Base-by-base conservation (phyloP, 2,797 vertebrate species). In the Argya squamiceps region DNA sequence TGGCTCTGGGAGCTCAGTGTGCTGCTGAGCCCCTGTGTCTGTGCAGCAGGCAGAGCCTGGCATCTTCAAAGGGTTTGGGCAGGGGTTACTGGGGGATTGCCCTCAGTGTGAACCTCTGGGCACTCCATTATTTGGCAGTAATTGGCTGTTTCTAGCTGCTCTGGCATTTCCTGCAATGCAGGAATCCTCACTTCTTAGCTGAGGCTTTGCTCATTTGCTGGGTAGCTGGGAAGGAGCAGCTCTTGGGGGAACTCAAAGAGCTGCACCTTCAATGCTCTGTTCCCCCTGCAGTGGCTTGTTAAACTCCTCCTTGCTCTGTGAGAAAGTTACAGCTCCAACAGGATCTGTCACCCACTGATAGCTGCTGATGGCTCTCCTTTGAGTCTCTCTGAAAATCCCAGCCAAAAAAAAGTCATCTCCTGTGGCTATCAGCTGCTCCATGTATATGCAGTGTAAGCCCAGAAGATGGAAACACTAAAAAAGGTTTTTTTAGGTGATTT, bases 401-500 rank as follows among this genome's bases (percentile, higher is more conserved):
- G n/a, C 56, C 73, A 74, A 62, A 67, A 76, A 39, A 65, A 5
- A 4, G 6, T 29, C 47, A 17, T 26, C 50, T 76, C 56, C 63
- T 69, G 71, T 46, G 64, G 29, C 62, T 56, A 32, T 20, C 71
- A 49, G 2, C 63, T 44, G 6, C 14, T 24, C 46, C 21, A 4
- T 46, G 74, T 32, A 9, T 9, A 11, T 17, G 27, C 12, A 67
- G 1, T 1, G 11, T 7, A 59, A 84, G 11, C 17, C n/a, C 53
- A 34, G 55, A 82, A 65, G 60, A 77, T 20, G 12, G n/a, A 69
- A 93, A 89, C 15, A 32, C 13, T 49, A 39, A 17, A 53, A 80
- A 20, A 41, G 26, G 2, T 1, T 4, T 10, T 21, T 21, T 63
- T 10, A 0, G 16, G 16, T 4, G 1, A 0, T 4, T 4, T 21